Base-by-base conservation (phyloP, 1,140 invertebrate species). In the Diprion similis region DNA sequence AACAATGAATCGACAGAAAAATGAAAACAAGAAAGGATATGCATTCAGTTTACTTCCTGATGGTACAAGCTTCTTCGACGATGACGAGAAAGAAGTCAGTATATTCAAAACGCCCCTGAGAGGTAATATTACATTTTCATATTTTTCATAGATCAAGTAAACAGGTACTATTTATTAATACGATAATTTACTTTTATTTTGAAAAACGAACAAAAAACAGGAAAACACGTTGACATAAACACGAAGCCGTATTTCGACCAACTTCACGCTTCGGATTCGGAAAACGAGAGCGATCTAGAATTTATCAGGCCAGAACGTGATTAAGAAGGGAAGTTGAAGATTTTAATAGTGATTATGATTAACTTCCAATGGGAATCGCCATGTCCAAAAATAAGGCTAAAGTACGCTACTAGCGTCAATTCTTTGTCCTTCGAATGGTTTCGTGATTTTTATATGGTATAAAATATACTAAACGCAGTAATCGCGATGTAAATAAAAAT, bases 71-170 rank as follows among this genome's bases (percentile, higher is more conserved):
- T 89, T 89, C 48, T 88, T 89, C 45, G 89, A 92, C 70, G 90
- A 92, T 71, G 90, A 91, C 76, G 90, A 90, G 76, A 90, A 92
- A 71, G 92, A 92, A 85, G 89, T 90, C 10, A 91, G 92, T 80
- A 84, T 92, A 73, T 93, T 92, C 76, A 88, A 88, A 71, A 89
- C 90, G 64, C 90, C 91, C n/a, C 78, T 89, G 15, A 87, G 85
- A 77, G 87, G 90, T 90, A 82, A 84, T 80, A 79, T 66, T 45
- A 66, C 67, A 47, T 75, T 18, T 48, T 24, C 70, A 7, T 67
- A 46, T 68, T 67, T 4, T 48, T 68, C 65, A 37, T 46, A 64
- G 59, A 48, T 8, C 1, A 45, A 66, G 65, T 70, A 64, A 46
- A 37, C 8, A 71, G 66, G 46, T 18, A 37, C n/a, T 17, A 18